Conservation (phyloP, 2,113 vertebrate species). For the Anguilla japonica region DNA sequence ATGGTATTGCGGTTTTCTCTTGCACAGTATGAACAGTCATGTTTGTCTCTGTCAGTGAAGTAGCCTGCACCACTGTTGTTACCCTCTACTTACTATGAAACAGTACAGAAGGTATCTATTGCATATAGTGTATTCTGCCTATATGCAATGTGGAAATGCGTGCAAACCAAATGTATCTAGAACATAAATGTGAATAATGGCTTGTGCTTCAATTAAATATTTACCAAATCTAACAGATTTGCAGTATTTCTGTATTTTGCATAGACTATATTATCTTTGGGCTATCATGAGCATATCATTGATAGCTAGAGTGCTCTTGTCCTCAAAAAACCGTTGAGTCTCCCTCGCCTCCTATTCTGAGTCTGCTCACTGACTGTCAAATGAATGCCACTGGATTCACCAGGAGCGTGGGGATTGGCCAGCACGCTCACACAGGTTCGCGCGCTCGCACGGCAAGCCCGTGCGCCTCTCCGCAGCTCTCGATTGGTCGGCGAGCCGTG, state of each 20-base stretch:
- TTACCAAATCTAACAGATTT: not conserved
- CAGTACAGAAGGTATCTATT: not conserved
- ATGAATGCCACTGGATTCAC: too few species aligned
- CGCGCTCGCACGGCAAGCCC: too few species aligned
- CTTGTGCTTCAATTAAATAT: not conserved
- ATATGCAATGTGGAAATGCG: not conserved
- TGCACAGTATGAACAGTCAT: slow-evolving; percentile 23
- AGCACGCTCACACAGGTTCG: too few species aligned
- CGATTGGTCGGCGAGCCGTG: too few species aligned
- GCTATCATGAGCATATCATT: too few species aligned
- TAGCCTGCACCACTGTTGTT: slow-evolving; percentile 18
- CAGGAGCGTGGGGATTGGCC: not conserved
- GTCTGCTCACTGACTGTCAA: too few species aligned
- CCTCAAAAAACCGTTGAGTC: too few species aligned
- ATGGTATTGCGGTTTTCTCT: slow-evolving; percentile 21
- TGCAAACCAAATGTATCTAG: not conserved
- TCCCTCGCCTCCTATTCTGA: too few species aligned
- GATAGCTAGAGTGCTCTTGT: too few species aligned
- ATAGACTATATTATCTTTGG: not conserved
- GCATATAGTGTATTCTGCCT: not conserved
- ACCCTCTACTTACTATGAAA: slow-evolving; percentile 21
- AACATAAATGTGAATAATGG: not conserved
- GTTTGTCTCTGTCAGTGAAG: slow-evolving; percentile 27
- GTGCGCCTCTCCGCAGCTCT: too few species aligned
- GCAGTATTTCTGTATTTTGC: too few species aligned